Base-by-base conservation (phyloP, 2,113 vertebrate genomes). In the Cyprinodon brontotheroides region DNA sequence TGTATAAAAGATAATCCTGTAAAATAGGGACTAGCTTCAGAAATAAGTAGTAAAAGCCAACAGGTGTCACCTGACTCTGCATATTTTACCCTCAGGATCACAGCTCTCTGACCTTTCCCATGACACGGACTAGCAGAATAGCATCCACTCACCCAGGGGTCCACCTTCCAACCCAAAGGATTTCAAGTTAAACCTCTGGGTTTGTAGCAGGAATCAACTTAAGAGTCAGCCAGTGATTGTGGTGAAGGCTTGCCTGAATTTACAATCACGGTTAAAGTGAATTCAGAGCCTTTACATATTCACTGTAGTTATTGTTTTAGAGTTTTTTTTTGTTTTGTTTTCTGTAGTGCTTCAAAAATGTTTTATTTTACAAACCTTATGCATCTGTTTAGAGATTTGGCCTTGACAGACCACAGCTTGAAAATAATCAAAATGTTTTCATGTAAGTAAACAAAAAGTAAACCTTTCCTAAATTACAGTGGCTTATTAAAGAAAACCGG, bases 11-110 rank as follows among this genome's bases (percentile, higher is more conserved):
- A 67, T 8, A 65, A 3, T 45, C 40, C 17, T 1, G 11, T 60
- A 15, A 57, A 74, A 62, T 4, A 11, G 15, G 4, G 3, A n/a
- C 22, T 4, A 22, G 40, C 17, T 60, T n/a, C 6, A 70, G 8
- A 76, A 61, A 78, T 71, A 62, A 61, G 78, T 63, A 40, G 50
- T 15, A 22, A 37, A 50, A 29, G 41, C 29, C 68, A 70, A 72
- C 70, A 48, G 14, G 64, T 60, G 3, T 81, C 60, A 9, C 41
- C 4, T 82, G 61, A 73, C 60, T 53, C 61, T 6, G 10, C 74
- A 75, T 81, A 66, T 78, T 69, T 74, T 71, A 74, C 11, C 39
- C 17, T 37, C 63, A 64, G 38, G 20, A 74, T 72, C 79, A 72
- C 41, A 78, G 64, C 36, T 13, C 53, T 7, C 1, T 3, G 7